These are phyloP conservation scores for Danio jaintianensis DNA, from an alignment of 2,797 vertebrate genomes.

Conservation along the genomic window DNA sequence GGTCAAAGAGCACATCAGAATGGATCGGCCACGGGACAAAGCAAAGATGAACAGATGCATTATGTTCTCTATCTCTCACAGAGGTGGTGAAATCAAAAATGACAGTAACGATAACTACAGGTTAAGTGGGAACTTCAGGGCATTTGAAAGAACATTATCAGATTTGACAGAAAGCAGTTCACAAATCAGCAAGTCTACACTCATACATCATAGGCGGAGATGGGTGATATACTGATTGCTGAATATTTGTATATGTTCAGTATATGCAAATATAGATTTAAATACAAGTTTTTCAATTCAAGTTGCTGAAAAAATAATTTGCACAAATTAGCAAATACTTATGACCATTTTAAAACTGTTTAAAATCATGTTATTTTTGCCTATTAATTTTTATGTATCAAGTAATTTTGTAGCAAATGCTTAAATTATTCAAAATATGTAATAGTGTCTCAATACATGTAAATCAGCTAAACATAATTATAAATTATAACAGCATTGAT, in stretches of 20 bases:
- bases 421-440: no score
- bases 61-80: slow-evolving; percentile 25
- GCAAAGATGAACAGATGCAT: slow-evolving; percentile 40
- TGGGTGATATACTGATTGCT: neutral
- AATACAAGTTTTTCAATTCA: neutral
- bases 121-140: neutral
- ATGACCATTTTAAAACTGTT: no score
- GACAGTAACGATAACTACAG: neutral
- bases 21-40: slow-evolving; percentile 42
- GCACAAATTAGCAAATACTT: no score
- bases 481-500: no score
- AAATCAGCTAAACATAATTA: no score
- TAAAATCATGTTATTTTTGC: no score
- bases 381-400: no score
- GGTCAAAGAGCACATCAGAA: slow-evolving; percentile 22
- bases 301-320: no score
- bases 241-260: neutral
- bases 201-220: no score
- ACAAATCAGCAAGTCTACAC: neutral
- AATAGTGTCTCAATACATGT: no score
- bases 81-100: slow-evolving; percentile 11
- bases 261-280: no score
- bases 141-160: neutral
- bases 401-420: no score
- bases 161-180: slow-evolving; percentile 2